Percentiles rank a stretch among this genome's conserved stretches.
Evolutionary conservation across 2,113 vertebrate species (phyloP).

Genomic region (Hemiprocne comata): DNA sequence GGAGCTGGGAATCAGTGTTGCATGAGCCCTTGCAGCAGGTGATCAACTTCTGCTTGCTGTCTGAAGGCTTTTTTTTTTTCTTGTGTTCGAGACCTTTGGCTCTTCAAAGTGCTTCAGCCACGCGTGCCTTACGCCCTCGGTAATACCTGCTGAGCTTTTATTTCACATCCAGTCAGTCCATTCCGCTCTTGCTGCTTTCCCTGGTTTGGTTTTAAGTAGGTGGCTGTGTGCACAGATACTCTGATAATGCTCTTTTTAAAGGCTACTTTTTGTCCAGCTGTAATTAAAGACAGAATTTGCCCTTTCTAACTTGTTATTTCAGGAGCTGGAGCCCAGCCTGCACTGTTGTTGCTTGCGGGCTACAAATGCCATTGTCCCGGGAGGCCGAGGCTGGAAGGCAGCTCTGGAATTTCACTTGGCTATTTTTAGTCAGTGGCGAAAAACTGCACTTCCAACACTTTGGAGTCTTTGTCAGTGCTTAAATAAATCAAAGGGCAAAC

Average conservation of each 20-base stretch:
- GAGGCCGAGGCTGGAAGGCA: background rate
- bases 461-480: background rate
- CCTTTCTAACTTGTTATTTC: slow-evolving; percentile 31
- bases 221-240: fast-evolving
- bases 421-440: slow-evolving; percentile 33
- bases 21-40: fast-evolving
- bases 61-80: fast-evolving
- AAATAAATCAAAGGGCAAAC: background rate
- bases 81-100: background rate
- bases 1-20: fast-evolving
- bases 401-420: slow-evolving; percentile 15
- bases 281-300: slow-evolving; percentile 49
- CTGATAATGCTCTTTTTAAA: background rate
- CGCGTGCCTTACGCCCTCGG: fast-evolving
- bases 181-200: fast-evolving
- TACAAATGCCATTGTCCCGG: slow-evolving; percentile 41
- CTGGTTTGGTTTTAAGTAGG: fast-evolving
- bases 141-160: background rate
- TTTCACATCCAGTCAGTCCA: fast-evolving
- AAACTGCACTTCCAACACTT: slow-evolving; percentile 40
- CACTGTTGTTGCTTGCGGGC: background rate
- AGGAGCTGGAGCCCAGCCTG: background rate
- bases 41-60: background rate
- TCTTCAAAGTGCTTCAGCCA: background rate
- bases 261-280: background rate